Evolutionary conservation across 1,140 invertebrate genomes (phyloP).

Genomic region (Drosophila sechellia): DNA sequence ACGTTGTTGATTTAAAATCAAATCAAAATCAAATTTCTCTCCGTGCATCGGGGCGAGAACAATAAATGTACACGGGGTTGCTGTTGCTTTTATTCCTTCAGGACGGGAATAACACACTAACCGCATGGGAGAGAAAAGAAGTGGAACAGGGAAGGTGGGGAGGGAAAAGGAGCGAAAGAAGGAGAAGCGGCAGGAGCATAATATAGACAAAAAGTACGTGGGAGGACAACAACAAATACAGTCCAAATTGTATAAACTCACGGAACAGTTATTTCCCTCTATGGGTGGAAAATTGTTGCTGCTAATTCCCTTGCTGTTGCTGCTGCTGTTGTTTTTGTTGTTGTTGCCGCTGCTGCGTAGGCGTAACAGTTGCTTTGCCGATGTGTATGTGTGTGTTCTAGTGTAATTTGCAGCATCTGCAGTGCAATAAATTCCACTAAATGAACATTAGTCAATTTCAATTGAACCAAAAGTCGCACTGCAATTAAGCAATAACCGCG

Average conservation of each 20-base stretch:
- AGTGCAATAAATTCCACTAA: background rate
- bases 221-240: slow-evolving; percentile 19
- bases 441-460: background rate
- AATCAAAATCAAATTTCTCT: background rate
- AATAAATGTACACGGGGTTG: slow-evolving; percentile 45
- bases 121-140: slow-evolving; percentile 12
- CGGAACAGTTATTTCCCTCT: slow-evolving; percentile 33
- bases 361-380: slow-evolving; percentile 43
- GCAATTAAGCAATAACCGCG: background rate
- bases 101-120: slow-evolving; percentile 18
- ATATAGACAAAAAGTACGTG: slow-evolving; percentile 36
- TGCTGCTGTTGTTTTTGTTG: slow-evolving; percentile 8
- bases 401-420: slow-evolving; percentile 35
- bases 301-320: slow-evolving; percentile 1
- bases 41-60: slow-evolving; percentile 14
- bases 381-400: slow-evolving; percentile 3
- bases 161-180: background rate
- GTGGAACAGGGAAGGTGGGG: background rate
- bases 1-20: background rate
- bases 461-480: background rate
- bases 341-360: slow-evolving; percentile 26
- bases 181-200: slow-evolving; percentile 14
- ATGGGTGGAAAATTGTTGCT: slow-evolving; percentile 36
- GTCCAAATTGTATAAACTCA: slow-evolving; percentile 45
- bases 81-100: slow-evolving; percentile 30